phyloP scores from a whole-genome alignment of 2,888 invertebrate species.

The Trileptium ribeirensis region DNA sequence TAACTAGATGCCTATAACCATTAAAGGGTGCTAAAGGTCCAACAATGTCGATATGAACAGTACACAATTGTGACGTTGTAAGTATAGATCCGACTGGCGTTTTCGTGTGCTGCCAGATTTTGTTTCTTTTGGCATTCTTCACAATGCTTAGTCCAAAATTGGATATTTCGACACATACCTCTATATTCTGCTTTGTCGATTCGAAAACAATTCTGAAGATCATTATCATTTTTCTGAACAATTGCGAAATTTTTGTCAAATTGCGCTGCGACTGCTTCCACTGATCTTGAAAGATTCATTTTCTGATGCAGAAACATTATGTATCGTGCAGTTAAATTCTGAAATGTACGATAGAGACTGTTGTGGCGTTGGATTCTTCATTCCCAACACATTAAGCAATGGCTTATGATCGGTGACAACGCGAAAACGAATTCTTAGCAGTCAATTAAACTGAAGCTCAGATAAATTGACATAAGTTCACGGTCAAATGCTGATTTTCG shows the following conservation, averaged over 20 bases:
- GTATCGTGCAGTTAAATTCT: background rate
- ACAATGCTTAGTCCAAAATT: too few species aligned
- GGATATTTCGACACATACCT: too few species aligned
- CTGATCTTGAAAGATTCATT: background rate
- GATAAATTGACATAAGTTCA: constrained; percentile 7
- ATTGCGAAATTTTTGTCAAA: background rate
- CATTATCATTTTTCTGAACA: background rate
- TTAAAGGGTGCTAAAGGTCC: background rate
- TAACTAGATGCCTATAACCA: background rate
- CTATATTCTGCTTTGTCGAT: too few species aligned
- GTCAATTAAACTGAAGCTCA: background rate
- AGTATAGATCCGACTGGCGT: background rate
- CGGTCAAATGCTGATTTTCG: too few species aligned
- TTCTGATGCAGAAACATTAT: background rate
- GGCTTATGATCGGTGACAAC: background rate
- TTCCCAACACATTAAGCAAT: background rate
- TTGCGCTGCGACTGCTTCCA: background rate
- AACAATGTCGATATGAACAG: constrained; percentile 12
- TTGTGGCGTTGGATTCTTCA: constrained; percentile 2
- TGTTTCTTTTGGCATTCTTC: too few species aligned
- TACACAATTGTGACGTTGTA: background rate
- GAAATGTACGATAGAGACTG: background rate
- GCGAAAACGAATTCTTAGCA: background rate
- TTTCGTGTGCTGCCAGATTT: constrained; percentile 7
- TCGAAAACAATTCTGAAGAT: background rate